Percentiles rank a stretch among this genome's conserved stretches.
These are phyloP conservation scores for Mandrillus leucophaeus DNA, from an alignment of 2,113 vertebrate species.

Conservation along the genomic window DNA sequence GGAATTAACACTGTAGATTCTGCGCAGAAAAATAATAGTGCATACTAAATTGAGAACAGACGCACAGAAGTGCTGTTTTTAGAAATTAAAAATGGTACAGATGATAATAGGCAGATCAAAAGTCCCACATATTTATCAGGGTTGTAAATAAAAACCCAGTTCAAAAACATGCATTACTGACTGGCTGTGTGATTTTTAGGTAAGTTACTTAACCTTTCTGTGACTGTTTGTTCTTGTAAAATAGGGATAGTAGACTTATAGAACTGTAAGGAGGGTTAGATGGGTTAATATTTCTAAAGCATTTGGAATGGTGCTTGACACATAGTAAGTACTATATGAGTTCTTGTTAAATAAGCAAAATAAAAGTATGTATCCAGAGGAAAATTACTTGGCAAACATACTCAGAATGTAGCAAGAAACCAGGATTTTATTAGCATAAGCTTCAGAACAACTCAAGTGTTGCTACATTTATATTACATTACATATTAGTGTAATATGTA, in stretches of 20 bases:
- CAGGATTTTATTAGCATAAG: conserved; percentile 11
- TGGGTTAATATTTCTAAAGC: background rate
- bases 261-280: background rate
- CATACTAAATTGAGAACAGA: background rate
- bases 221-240: background rate
- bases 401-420: background rate
- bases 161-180: background rate
- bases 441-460: background rate
- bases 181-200: conserved; percentile 17
- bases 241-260: background rate
- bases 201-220: background rate
- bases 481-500: background rate
- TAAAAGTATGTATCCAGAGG: background rate
- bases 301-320: background rate
- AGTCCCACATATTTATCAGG: background rate
- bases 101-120: background rate
- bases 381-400: background rate
- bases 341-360: background rate
- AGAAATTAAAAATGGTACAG: background rate
- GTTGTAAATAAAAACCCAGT: background rate
- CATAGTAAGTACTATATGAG: background rate
- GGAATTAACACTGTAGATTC: background rate
- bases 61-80: background rate
- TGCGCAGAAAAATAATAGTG: background rate
- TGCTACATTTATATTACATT: background rate